Percentiles rank a stretch among this genome's conserved stretches.
These are phyloP conservation scores for Pachypanchax playfairii DNA, from an alignment of 2,113 vertebrate species.

Conservation along the genomic window DNA sequence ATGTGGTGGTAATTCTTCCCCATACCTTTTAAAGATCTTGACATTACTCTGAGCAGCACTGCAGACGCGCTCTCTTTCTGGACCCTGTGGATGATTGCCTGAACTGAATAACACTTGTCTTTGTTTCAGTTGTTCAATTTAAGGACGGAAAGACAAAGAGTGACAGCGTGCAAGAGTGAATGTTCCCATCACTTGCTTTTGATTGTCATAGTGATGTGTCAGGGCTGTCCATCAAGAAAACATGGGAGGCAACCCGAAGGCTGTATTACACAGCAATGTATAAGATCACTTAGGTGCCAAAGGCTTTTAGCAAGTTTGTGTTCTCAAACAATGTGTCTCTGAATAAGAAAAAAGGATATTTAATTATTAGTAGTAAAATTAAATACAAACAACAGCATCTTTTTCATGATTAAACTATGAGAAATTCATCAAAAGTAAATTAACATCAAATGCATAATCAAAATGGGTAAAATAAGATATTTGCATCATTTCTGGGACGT, in stretches of 20 bases:
- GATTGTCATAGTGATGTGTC: conserved; percentile 51
- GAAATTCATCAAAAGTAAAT: too few species aligned
- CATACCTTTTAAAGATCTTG: conserved; percentile 65
- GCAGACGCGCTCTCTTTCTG: conserved; percentile 27
- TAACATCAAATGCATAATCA: conserved; percentile 8
- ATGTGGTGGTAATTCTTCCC: conserved; percentile 50
- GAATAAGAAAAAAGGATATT: conserved; percentile 22
- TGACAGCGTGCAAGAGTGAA: conserved; percentile 31
- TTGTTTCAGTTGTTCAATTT: conserved; percentile 24
- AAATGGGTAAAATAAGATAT: conserved; percentile 9
- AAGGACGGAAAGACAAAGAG: conserved; percentile 3
- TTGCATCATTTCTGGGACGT: conserved; percentile 49
- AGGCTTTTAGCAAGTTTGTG: conserved; percentile 20
- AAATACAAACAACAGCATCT: conserved; percentile 15
- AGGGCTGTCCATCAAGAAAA: conserved; percentile 52
- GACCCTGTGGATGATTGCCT: conserved; percentile 35
- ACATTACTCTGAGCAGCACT: conserved; percentile 63
- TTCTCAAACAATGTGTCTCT: conserved; percentile 1
- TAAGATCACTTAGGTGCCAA: conserved; percentile 20
- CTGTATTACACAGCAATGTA: conserved; percentile 11
- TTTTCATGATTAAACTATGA: too few species aligned
- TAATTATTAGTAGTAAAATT: neutral
- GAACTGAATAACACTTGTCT: conserved; percentile 39
- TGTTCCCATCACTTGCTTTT: conserved; percentile 51
- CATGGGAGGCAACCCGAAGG: conserved; percentile 13